A percentile compares a stretch with the other conserved stretches of the same genome.
Evolutionary conservation across 2,113 vertebrate species (phyloP).

Genomic region (Clinocottus analis): DNA sequence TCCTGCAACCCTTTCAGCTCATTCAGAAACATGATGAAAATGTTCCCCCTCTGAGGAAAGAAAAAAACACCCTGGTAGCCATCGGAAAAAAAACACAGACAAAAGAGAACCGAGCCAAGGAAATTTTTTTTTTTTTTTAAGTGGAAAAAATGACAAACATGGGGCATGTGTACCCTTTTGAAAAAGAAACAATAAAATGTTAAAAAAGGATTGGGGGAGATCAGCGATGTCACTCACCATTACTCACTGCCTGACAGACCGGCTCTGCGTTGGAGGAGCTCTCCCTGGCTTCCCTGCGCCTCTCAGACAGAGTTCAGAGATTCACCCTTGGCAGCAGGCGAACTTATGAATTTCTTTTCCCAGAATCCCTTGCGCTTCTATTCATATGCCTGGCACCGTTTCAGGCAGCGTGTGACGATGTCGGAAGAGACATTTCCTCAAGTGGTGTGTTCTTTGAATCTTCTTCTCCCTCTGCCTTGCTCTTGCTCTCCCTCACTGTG

Average conservation of each 20-base stretch:
- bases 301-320: conserved; percentile 35
- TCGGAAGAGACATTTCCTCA: conserved; percentile 38
- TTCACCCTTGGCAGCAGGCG: conserved; percentile 27
- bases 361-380: conserved; percentile 40
- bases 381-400: conserved; percentile 29
- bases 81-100: not conserved
- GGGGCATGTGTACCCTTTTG: conserved; percentile 10
- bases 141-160: not conserved
- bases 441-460: conserved; percentile 5
- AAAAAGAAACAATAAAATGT: conserved; percentile 10
- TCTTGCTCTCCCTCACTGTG: conserved; percentile 2
- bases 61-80: not conserved
- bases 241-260: conserved; percentile 28
- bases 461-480: not conserved
- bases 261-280: conserved; percentile 1
- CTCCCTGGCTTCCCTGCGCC: conserved; percentile 14
- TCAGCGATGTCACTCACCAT: conserved; percentile 39
- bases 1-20: not conserved
- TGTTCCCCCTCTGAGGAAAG: not conserved
- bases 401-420: conserved; percentile 39
- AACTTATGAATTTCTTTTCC: conserved; percentile 35
- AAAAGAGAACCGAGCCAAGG: not conserved
- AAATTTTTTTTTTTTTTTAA: not conserved
- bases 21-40: not conserved
- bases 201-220: conserved; percentile 5